Conservation (phyloP, 2,113 vertebrate genomes). For the Meleagris gallopavo region DNA sequence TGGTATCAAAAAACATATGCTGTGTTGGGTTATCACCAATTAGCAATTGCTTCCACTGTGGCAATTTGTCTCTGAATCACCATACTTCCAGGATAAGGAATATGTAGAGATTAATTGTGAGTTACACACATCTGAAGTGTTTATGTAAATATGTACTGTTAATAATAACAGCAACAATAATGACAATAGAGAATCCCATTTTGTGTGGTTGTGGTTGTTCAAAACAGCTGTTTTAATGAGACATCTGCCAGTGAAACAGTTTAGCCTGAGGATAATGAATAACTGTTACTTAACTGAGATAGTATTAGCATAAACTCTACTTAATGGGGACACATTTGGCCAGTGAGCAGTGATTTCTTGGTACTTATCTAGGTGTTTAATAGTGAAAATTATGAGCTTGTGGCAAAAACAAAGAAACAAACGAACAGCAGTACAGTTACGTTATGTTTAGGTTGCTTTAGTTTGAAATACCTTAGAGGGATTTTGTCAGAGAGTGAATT, state of each 20-base stretch:
- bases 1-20: conserved; percentile 3
- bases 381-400: conserved; percentile 33
- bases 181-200: conserved; percentile 47
- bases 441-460: neutral
- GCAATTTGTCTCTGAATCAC: conserved; percentile 1
- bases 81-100: neutral
- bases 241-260: conserved; percentile 65
- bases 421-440: neutral
- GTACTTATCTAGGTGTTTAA: conserved; percentile 42
- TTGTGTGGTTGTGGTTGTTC: conserved; percentile 14
- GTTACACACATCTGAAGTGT: conserved; percentile 15
- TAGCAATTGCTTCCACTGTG: neutral
- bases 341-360: conserved; percentile 34
- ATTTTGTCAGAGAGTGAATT: neutral
- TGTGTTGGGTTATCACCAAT: conserved; percentile 16
- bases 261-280: conserved; percentile 60
- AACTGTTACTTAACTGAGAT: conserved; percentile 66
- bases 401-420: conserved; percentile 14
- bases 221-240: conserved; percentile 64
- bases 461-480: conserved; percentile 16
- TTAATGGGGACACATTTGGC: conserved; percentile 41
- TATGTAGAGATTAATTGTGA: neutral
- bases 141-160: conserved; percentile 56
- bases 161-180: conserved; percentile 62
- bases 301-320: conserved; percentile 47